Evolutionary conservation across 2,113 vertebrate species (phyloP), one percentile per base, ranked within the genome.

Genomic region (Bubalus kerabau): DNA sequence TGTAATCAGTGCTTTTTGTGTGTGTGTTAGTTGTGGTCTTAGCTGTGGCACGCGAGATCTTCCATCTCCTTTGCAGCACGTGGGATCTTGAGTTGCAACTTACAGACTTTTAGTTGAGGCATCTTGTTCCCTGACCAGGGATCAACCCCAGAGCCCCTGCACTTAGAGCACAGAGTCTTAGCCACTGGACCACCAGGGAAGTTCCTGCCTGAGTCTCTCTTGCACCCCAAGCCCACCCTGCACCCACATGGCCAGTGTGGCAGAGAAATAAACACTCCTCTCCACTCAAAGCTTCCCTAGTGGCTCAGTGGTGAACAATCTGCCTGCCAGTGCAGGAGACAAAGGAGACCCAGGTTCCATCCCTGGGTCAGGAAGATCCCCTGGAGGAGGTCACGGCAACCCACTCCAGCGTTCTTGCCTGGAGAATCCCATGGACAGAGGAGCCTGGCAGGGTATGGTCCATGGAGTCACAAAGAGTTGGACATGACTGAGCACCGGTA

Each of bases 401-500:
- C n/a, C 67, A 71, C n/a, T 71, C 19, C 19, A 71, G 19, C 6
- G 5, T 40, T 71, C 67, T 2, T 6, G 10, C 19, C n/a, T 12
- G 19, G 19, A 36, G 67, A 36, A 0, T 23, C 19, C 67, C n/a
- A 36, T 3, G n/a, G n/a, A 71, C 4, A 36, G 19, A 23, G n/a
- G n/a, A 23, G 2, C 19, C 67, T 71, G 67, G n/a, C 67, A 12
- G 67, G 67, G 19, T 5, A 3, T 1, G n/a, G n/a, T 3, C 67
- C n/a, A 1, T 2, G n/a, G 67, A 19, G 5, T 36, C 67, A 40
- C 67, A 0, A 36, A 71, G 64, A 40, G 67, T 0, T 6, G 67
- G 19, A 23, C n/a, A 36, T 6, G 17, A 12, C 64, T 71, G 9
- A 71, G n/a, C 10, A 36, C 26, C 2, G 46, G 7, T 1, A 3